A percentile compares a stretch with the other conserved stretches of the same genome.
Evolutionary conservation across 92 coral and sea anemone species (phyloP).

Genomic region (Porites divaricata): DNA sequence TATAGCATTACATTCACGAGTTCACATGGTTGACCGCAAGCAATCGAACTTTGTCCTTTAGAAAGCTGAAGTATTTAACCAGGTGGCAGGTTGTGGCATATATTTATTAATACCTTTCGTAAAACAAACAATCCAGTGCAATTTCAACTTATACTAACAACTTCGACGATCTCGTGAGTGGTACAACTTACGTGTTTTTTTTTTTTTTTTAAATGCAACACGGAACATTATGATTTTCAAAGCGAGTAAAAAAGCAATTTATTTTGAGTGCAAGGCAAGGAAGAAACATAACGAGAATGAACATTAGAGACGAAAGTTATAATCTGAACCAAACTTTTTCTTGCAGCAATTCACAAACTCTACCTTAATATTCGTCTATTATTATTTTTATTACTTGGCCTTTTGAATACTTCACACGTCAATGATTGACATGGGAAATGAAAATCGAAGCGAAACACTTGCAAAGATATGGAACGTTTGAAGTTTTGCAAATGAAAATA

Average conservation of each 20-base stretch:
- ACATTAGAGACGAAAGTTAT: not conserved
- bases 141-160: not conserved
- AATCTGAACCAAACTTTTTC: not conserved
- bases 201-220: not conserved
- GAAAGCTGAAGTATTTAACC: not conserved
- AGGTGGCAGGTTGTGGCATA: slow-evolving; percentile 4
- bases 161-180: no score
- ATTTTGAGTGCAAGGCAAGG: not conserved
- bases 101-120: not conserved
- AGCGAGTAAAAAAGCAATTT: not conserved
- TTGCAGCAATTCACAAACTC: no score
- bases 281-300: not conserved
- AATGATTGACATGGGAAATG: no score
- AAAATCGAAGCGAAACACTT: no score
- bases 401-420: no score
- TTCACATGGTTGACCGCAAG: not conserved
- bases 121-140: slow-evolving; percentile 7
- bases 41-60: slow-evolving; percentile 17
- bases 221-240: not conserved
- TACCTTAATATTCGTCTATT: no score
- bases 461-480: not conserved
- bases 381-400: not conserved
- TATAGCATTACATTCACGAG: not conserved
- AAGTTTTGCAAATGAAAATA: not conserved
- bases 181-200: no score